Base-by-base conservation (phyloP, 2,797 vertebrate genomes). In the Myotis vivesi region DNA sequence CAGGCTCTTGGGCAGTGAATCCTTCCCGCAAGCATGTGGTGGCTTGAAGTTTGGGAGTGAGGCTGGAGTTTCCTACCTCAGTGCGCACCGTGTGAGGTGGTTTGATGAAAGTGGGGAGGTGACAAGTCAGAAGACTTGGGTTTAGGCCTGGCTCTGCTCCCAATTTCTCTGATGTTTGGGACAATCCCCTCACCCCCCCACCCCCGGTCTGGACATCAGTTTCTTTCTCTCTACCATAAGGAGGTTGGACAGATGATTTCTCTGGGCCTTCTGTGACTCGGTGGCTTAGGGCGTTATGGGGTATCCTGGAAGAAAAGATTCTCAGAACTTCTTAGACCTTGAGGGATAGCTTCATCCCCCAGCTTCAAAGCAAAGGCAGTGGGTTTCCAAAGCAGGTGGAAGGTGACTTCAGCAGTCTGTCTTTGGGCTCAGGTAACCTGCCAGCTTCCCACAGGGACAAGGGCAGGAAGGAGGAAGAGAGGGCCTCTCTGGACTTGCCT, bases 1-100 rank as follows among this genome's bases (percentile, higher is more conserved):
- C 81, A 94, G 95, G 87, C 81, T 69, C 76, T 49, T 23, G 92
- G 92, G 83, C 87, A 95, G 94, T 6, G 3, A 81, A 36, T 30
- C 46, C 80, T 57, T 51, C 91, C 82, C 59, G 87, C 33, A 30
- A 79, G 83, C 75, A 55, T n/a, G 0, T n/a, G 49, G 91, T 62
- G 88, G 79, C 73, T 89, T 10, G 87, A 90, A 86, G 77, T 69
- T 66, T 55, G 33, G 69, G 84, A 36, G 41, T 89, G 76, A 96
- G 79, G 36, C 44, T 38, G 36, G 23, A 30, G 57, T 79, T 80
- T 69, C 23, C 13, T 8, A 7, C 53, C 38, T 75, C 33, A 12
- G 30, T 73, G 86, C 91, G 62, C 33, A n/a, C 49, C 59, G 19
- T 33, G 38, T 79, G 66, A 92, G 81, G 86, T 66, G 36, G 10